Conservation (phyloP, 2,888 invertebrate species). For the Agrochola circellaris region DNA sequence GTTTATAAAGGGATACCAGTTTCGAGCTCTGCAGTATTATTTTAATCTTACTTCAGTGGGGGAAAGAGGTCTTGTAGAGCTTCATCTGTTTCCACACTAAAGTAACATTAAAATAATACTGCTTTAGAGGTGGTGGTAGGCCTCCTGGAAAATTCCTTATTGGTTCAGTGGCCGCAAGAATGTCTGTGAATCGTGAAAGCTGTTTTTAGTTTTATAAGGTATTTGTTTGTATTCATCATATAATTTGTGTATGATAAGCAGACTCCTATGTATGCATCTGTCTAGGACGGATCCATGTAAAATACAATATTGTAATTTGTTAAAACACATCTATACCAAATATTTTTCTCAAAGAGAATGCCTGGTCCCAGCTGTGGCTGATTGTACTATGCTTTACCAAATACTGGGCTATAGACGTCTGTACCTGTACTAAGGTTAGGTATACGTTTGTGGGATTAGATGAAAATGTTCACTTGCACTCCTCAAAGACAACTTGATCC, state of each 20-base stretch:
- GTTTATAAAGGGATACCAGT: slow-evolving; percentile 1
- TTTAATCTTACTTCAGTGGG: no score
- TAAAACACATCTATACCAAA: not conserved
- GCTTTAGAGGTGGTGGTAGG: no score
- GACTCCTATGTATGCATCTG: not conserved
- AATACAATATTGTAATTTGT: not conserved
- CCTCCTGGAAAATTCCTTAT: not conserved
- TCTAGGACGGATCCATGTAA: not conserved
- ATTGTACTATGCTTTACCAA: not conserved
- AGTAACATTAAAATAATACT: no score
- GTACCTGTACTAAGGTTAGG: not conserved
- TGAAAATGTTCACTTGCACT: slow-evolving; percentile 17
- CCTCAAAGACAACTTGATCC: slow-evolving; percentile 31
- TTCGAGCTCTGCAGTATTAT: not conserved
- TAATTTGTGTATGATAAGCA: not conserved
- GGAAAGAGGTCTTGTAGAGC: no score
- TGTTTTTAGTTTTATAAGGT: not conserved
- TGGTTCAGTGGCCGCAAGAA: not conserved
- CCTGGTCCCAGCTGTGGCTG: not conserved
- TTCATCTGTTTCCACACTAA: no score
- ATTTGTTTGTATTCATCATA: not conserved
- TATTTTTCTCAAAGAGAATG: not conserved
- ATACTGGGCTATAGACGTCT: not conserved
- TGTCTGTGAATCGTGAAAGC: not conserved
- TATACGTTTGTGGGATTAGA: not conserved